Conservation (phyloP, 2,888 invertebrate genomes). For the Macrophya alboannulata region DNA sequence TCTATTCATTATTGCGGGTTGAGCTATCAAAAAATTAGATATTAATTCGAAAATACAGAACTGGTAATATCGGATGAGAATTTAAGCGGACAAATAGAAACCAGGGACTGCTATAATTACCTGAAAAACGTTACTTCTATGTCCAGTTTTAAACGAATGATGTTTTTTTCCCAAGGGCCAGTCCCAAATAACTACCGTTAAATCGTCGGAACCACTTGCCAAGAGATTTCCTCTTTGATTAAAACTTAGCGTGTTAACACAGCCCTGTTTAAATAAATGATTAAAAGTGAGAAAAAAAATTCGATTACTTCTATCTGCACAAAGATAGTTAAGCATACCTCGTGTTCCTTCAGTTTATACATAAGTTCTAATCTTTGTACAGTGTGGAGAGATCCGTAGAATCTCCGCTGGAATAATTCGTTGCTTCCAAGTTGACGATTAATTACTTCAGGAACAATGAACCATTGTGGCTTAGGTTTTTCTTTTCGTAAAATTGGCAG, state of each 20-base stretch:
- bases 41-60: neutral
- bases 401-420: slow-evolving; percentile 85
- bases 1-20: neutral
- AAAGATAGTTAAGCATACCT: slow-evolving; percentile 67
- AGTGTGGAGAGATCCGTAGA: slow-evolving; percentile 91
- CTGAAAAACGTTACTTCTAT: slow-evolving; percentile 94
- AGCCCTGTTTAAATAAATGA: slow-evolving; percentile 82
- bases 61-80: neutral
- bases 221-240: slow-evolving; percentile 89
- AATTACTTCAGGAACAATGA: slow-evolving; percentile 85
- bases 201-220: slow-evolving; percentile 96
- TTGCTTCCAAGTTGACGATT: slow-evolving; percentile 85
- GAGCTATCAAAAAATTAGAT: neutral
- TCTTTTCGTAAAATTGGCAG: slow-evolving; percentile 82
- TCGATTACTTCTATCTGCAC: neutral
- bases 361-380: slow-evolving; percentile 92
- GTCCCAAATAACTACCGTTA: slow-evolving; percentile 93
- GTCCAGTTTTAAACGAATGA: slow-evolving; percentile 89
- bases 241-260: slow-evolving; percentile 96
- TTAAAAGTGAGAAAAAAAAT: neutral
- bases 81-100: neutral
- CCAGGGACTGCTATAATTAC: slow-evolving; percentile 80
- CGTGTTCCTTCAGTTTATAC: slow-evolving; percentile 89
- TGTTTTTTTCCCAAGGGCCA: slow-evolving; percentile 89
- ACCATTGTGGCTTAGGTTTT: slow-evolving; percentile 87